These are phyloP conservation scores for Episyrphus balteatus DNA, from an alignment of 1,140 invertebrate genomes.

Conservation along the genomic window DNA sequence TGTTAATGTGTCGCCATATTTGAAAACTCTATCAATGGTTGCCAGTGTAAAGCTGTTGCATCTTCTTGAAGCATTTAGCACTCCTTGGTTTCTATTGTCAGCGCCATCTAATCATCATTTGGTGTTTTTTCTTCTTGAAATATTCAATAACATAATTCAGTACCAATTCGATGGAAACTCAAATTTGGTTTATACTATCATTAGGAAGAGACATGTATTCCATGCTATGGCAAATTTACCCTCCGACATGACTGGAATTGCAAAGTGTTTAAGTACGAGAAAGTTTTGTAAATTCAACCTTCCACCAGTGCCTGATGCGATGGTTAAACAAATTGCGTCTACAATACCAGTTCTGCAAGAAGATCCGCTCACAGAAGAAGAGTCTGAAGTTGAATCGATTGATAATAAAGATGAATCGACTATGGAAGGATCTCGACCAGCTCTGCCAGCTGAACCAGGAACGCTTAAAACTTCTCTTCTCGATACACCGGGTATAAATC, in stretches of 20 bases:
- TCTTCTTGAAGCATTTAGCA: conserved; percentile 95
- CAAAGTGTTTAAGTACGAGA: conserved; percentile 65
- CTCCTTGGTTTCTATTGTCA: conserved; percentile 97
- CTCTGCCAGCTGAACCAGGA: conserved; percentile 78
- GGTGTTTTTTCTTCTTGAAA: conserved; percentile 96
- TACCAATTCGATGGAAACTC: conserved; percentile 99
- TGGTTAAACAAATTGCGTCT: conserved; percentile 14
- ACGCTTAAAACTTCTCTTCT: conserved; percentile 82
- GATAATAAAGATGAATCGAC: conserved; percentile 41
- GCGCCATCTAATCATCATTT: conserved; percentile 94
- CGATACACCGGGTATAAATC: conserved; percentile 65
- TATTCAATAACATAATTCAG: conserved; percentile 99
- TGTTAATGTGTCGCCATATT: conserved; percentile 97
- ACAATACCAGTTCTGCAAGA: conserved; percentile 17
- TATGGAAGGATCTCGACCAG: conserved; percentile 79
- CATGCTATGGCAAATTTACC: conserved; percentile 93
- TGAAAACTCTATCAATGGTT: conserved; percentile 98
- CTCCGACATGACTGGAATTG: conserved; percentile 80
- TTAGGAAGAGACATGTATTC: conserved; percentile 94
- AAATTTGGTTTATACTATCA: conserved; percentile 98
- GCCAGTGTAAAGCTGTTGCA: conserved; percentile 95
- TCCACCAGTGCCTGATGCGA: conserved; percentile 18
- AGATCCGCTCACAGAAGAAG: conserved; percentile 11
- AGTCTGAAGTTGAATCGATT: conserved; percentile 25
- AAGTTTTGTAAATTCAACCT: conserved; percentile 39